Conservation (phyloP, 1,140 invertebrate genomes). For the Galleria mellonella region DNA sequence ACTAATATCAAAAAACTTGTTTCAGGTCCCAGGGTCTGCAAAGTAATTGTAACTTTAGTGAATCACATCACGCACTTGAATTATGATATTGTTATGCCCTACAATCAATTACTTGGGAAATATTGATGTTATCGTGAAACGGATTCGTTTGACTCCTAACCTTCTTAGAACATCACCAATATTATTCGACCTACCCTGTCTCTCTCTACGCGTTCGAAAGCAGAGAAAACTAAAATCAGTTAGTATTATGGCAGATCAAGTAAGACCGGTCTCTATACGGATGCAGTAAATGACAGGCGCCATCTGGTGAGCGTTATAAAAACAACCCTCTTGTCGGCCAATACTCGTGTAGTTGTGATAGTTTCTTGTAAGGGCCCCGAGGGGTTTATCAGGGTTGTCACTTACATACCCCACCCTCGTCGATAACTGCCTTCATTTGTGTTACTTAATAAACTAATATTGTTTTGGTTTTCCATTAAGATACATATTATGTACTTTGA, state of each 20-base stretch:
- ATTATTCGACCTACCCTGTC: constrained; percentile 15
- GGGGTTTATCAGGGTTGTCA: constrained; percentile 1
- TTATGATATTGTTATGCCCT: constrained; percentile 57
- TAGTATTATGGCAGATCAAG: constrained; percentile 6
- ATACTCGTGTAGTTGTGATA: constrained; percentile 49
- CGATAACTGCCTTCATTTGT: too few relatives aligned
- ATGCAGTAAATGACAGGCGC: constrained; percentile 59
- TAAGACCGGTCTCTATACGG: constrained; percentile 23
- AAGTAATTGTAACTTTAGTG: too few relatives aligned
- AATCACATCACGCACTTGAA: constrained; percentile 17
- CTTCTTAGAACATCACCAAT: constrained; percentile 29
- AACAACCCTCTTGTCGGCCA: constrained; percentile 50
- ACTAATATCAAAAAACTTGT: too few relatives aligned
- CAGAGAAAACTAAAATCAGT: background rate
- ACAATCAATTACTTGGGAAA: constrained; percentile 44
- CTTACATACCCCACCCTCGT: background rate
- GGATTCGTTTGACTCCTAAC: constrained; percentile 60
- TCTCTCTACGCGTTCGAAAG: background rate
- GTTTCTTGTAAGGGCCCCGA: constrained; percentile 50
- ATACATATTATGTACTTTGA: too few relatives aligned
- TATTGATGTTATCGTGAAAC: constrained; percentile 46
- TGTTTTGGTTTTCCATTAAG: too few relatives aligned
- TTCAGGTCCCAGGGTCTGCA: too few relatives aligned
- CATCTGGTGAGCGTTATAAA: constrained; percentile 62
- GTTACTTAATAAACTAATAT: too few relatives aligned